Evolutionary conservation across 2,797 vertebrate genomes (phyloP), one percentile per base, ranked within the genome.

Genomic region (Corythornis leucogaster): DNA sequence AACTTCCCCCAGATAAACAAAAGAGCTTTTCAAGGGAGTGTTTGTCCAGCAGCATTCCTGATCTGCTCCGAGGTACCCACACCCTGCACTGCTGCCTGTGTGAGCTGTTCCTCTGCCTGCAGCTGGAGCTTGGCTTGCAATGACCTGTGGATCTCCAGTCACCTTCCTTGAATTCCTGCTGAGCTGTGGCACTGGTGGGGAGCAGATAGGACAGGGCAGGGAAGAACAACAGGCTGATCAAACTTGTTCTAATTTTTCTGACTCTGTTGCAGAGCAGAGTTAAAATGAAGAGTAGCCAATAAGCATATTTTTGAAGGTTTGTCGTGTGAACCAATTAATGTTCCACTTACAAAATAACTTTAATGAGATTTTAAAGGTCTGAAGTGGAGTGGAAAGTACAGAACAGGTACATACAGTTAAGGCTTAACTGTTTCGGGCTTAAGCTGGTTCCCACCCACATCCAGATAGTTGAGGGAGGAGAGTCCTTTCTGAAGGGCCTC

Each of bases 21-120:
- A 85, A 94, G 88, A 40, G 7, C 58, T 85, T 80, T 11, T 84
- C 42, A 73, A 95, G 96, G 97, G 95, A 96, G 95, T 97, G 95
- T 96, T 97, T 96, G 96, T 96, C 94, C 96, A 90, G 91, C 95
- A 92, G 85, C 97, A 96, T 97, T 97, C 96, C 96, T 96, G 94
- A 80, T 93, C 88, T 74, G 82, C 93, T 87, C 53, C 0, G 8
- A 84, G 70, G 74, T 87, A 63, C 93, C 85, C 94, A 95, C 97
- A 83, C 96, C 95, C 94, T 87, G 71, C 0, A 0, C 82, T 80
- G 74, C 8, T 81, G 74, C 10, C 2, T 66, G 79, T 42, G 74
- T 31, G 66, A 85, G 90, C 82, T 64, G 59, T 74, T 92, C 78
- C 46, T 89, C 73, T 11, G 22, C 57, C 42, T 42, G 59, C 70